Percentiles rank a stretch among this genome's conserved stretches.
phyloP scores from a whole-genome alignment of 1,140 invertebrate species.

The Vanessa atalanta region DNA sequence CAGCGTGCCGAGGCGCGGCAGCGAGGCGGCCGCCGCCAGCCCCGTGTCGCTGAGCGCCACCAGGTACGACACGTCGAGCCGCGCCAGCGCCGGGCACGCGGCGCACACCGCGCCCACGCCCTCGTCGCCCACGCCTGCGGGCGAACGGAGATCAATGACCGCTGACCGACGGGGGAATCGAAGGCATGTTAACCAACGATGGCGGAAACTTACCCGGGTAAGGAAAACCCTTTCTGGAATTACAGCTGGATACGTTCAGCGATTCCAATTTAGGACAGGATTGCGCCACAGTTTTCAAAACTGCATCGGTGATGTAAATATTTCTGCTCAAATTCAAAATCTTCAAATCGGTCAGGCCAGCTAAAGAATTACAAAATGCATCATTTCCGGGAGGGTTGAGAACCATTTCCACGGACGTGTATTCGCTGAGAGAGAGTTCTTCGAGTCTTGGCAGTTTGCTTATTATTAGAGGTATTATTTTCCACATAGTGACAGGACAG shows the following conservation, averaged over 20 bases:
- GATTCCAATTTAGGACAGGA: constrained; percentile 55
- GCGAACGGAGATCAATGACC: too few relatives aligned
- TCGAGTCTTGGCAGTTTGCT: constrained; percentile 61
- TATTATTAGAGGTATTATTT: constrained; percentile 62
- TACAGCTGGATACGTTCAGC: constrained; percentile 65
- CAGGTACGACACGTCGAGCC: constrained; percentile 64
- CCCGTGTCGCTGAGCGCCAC: constrained; percentile 52
- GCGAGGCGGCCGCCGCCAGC: constrained; percentile 32
- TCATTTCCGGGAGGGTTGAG: constrained; percentile 42
- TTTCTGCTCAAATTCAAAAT: constrained; percentile 63
- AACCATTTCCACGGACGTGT: constrained; percentile 49
- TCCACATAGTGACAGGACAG: constrained; percentile 62
- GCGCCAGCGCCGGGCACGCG: constrained; percentile 42
- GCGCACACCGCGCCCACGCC: constrained; percentile 51
- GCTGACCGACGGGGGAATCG: too few relatives aligned
- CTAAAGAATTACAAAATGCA: constrained; percentile 56
- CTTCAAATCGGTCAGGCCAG: constrained; percentile 55
- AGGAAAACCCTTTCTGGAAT: constrained; percentile 49
- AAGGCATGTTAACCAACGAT: too few relatives aligned
- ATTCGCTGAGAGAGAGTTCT: constrained; percentile 73
- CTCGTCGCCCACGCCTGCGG: constrained; percentile 61
- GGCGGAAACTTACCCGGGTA: constrained; percentile 47
- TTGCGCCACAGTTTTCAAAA: constrained; percentile 61
- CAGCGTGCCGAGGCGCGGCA: constrained; percentile 43
- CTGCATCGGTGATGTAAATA: constrained; percentile 62